Evolutionary conservation across 2,797 vertebrate genomes (phyloP).

Genomic region (Cephalopachus bancanus): DNA sequence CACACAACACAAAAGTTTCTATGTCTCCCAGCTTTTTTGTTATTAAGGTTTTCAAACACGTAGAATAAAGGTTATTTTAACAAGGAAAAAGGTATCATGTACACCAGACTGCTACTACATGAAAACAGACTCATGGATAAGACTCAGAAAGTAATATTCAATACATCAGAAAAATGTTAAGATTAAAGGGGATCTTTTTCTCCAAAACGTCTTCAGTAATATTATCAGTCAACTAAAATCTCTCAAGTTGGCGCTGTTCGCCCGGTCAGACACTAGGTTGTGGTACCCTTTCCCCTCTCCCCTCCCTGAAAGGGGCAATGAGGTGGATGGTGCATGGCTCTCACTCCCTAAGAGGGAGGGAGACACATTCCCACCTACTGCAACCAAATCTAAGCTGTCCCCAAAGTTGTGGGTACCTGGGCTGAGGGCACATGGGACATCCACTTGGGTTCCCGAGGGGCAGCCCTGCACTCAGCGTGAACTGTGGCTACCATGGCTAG

Average conservation of each 20-base stretch:
- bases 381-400: neutral
- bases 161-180: slow-evolving; percentile 50
- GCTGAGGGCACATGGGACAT: neutral
- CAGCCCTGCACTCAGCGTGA: neutral
- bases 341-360: neutral
- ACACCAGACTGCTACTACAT: neutral
- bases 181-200: slow-evolving; percentile 22
- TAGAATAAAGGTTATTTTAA: slow-evolving; percentile 54
- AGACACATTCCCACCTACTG: neutral
- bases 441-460: neutral
- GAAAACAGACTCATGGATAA: slow-evolving; percentile 48
- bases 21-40: slow-evolving; percentile 1
- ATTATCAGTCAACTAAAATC: slow-evolving; percentile 34
- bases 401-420: neutral
- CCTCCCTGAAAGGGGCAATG: neutral
- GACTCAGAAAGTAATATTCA: slow-evolving; percentile 29
- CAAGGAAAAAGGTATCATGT: neutral
- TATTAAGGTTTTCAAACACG: slow-evolving; percentile 54
- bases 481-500: neutral
- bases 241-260: neutral
- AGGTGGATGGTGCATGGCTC: neutral
- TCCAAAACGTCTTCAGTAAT: slow-evolving; percentile 23
- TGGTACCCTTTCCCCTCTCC: neutral
- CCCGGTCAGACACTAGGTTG: neutral
- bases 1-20: slow-evolving; percentile 14